A percentile compares a stretch with the other conserved stretches of the same genome.
phyloP scores from a whole-genome alignment of 2,888 invertebrate genomes.

The Steinernema scapterisci region DNA sequence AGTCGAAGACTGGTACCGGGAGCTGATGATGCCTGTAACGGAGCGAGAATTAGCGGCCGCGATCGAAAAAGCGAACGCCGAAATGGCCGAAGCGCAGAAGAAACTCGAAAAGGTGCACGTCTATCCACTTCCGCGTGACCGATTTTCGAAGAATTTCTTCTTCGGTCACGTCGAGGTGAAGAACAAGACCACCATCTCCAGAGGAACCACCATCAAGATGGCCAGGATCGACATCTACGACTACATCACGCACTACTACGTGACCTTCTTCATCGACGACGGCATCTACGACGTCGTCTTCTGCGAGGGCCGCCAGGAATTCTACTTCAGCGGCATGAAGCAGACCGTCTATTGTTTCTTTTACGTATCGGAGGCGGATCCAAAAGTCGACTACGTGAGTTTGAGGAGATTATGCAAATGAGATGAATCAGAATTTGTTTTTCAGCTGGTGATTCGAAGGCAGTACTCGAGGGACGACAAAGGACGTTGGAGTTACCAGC shows the following conservation, averaged over 20 bases:
- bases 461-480: background rate
- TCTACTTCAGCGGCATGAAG: conserved; percentile 30
- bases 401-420: background rate
- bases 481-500: background rate
- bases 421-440: background rate
- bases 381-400: background rate
- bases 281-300: conserved; percentile 18
- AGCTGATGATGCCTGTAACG: too few relatives aligned
- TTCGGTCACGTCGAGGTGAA: background rate
- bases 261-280: conserved; percentile 9
- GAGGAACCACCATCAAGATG: background rate
- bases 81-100: background rate
- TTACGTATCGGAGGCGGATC: background rate
- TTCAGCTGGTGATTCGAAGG: conserved; percentile 15
- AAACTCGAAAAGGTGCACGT: background rate
- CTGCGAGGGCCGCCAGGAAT: conserved; percentile 20
- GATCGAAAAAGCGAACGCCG: too few relatives aligned
- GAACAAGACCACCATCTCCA: background rate
- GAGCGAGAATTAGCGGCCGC: too few relatives aligned
- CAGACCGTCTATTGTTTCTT: conserved; percentile 20
- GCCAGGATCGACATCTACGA: conserved; percentile 17
- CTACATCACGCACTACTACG: background rate
- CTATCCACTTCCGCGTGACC: conserved; percentile 23
- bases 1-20: too few relatives aligned
- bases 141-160: conserved; percentile 8